These are phyloP conservation scores for Cataglyphis cursor DNA, from an alignment of 2,888 invertebrate genomes.

Conservation along the genomic window DNA sequence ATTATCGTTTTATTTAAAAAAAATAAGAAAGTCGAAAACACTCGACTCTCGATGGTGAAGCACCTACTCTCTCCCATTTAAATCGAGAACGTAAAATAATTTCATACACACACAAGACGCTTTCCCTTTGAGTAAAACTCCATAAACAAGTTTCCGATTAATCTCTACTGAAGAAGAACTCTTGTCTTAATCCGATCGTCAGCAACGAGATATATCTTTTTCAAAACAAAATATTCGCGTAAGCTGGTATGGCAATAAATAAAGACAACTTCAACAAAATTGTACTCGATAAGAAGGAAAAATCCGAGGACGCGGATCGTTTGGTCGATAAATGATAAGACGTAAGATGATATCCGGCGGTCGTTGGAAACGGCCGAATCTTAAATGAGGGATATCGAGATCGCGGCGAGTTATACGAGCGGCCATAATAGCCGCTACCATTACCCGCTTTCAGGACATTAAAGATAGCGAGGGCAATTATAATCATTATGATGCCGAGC, in stretches of 20 bases:
- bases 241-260: not conserved
- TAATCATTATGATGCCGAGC: constrained; percentile 81
- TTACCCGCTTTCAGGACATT: constrained; percentile 82
- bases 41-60: not conserved
- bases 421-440: constrained; percentile 83
- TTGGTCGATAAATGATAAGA: constrained; percentile 25
- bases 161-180: not conserved
- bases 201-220: not conserved
- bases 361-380: constrained; percentile 22
- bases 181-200: not conserved
- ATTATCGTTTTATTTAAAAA: not conserved
- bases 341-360: constrained; percentile 34
- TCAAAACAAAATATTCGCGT: not conserved
- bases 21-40: not conserved
- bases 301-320: constrained; percentile 38
- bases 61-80: not conserved
- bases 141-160: not conserved
- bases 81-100: not conserved
- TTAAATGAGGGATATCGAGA: constrained; percentile 83
- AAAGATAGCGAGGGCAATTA: constrained; percentile 85
- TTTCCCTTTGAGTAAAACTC: not conserved
- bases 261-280: not conserved
- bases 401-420: constrained; percentile 82
- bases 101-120: not conserved
- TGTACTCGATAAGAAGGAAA: constrained; percentile 50